Evolutionary conservation across 2,113 vertebrate species (phyloP), one percentile per base, ranked within the genome.

Genomic region (Epinephelus moara): DNA sequence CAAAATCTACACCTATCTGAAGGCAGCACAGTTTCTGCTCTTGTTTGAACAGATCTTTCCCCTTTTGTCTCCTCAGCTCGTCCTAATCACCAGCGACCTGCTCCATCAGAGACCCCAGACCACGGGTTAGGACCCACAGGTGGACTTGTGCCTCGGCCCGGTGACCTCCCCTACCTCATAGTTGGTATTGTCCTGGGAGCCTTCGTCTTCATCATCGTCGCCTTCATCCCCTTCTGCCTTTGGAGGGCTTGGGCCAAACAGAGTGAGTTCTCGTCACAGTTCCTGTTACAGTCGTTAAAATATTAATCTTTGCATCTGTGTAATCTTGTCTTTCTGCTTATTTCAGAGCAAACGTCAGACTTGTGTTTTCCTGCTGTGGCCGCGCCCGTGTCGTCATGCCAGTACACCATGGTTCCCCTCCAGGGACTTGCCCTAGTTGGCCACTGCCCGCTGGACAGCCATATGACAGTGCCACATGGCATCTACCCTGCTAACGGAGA

Each of bases 231-330:
- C 17, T 98, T 99, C 92, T 99, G 98, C 84, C 94, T 99, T 50
- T 99, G 98, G 98, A 96, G 98, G 89, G 97, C 97, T 49, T 99
- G 98, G 97, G 96, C 98, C 90, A 99, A 99, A 84, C 98, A 99
- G 91, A 99, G 98, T 99, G 94, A 97, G 97, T 82, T 19, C 47
- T 45, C 49, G 18, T 27, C 62, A 9, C 19, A 4, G 14, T 23
- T 66, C 33, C 30, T 30, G 18, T 75, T 62, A 2, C 45, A 9
- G 21, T 9, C 12, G 21, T 55, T 25, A 37, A 81, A 1, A 1
- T 55, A 2, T 84, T 60, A 53, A 0, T 45, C n/a, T 63, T 30
- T 1, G 9, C 17, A 27, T 72, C 4, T 21, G 4, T 66, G 4
- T 77, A 56, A 71, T 53, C 56, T 7, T 66, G 6, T 18, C 13